Evolutionary conservation across 2,888 invertebrate genomes (phyloP).

Genomic region (Drosophila bunnanda): DNA sequence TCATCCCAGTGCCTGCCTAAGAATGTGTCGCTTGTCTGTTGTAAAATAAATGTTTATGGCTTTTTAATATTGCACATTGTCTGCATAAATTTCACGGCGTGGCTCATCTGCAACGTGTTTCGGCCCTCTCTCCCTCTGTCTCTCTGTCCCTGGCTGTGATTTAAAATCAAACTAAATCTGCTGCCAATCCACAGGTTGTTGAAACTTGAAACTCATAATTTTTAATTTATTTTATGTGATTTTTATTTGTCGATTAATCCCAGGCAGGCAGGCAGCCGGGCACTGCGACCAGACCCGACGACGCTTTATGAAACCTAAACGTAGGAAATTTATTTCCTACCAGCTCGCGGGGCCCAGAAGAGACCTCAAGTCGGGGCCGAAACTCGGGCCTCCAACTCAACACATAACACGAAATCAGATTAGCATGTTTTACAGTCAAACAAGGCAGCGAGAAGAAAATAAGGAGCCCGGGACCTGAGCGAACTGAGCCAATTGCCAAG

Average conservation of each 20-base stretch:
- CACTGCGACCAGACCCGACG: constrained; percentile 53
- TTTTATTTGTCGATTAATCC: constrained; percentile 82
- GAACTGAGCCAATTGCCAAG: constrained; percentile 74
- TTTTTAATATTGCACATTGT: constrained; percentile 82
- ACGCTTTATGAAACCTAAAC: constrained; percentile 80
- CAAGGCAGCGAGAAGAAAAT: constrained; percentile 53
- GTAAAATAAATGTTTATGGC: constrained; percentile 80
- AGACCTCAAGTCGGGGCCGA: constrained; percentile 28
- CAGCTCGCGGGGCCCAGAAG: constrained; percentile 33
- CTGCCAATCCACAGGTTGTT: constrained; percentile 76
- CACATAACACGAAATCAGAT: constrained; percentile 80
- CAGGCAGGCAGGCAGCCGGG: constrained; percentile 45
- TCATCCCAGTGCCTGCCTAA: constrained; percentile 8
- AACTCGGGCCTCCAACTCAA: constrained; percentile 60
- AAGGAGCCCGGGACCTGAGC: constrained; percentile 46
- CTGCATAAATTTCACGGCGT: constrained; percentile 76
- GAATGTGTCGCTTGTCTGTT: constrained; percentile 74
- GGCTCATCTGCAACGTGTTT: constrained; percentile 57
- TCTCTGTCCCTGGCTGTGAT: constrained; percentile 49
- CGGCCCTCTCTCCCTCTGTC: constrained; percentile 5
- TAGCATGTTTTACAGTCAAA: constrained; percentile 74
- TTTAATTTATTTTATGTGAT: constrained; percentile 83
- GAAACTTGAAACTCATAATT: constrained; percentile 81
- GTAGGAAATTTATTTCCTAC: constrained; percentile 78
- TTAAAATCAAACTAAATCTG: constrained; percentile 78